Evolutionary conservation across 2,888 invertebrate genomes (phyloP), one percentile per base, ranked within the genome.

Genomic region (Spisula solida): DNA sequence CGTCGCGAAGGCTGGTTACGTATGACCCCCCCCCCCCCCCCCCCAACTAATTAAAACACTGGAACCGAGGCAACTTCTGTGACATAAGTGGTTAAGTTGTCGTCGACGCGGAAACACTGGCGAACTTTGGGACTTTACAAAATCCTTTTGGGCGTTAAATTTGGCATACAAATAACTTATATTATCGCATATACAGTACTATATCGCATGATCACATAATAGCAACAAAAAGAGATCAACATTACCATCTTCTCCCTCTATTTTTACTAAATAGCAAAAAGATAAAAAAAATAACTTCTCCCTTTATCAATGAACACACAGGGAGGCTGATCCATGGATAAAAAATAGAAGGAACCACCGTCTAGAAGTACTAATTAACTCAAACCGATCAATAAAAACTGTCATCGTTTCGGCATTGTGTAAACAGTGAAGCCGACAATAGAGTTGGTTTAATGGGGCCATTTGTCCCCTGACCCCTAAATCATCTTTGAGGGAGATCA

Each of bases 381-480:
- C 31, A 31, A 16, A 31, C 18, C 75, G 34, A 75, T 75, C 75
- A 75, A 75, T 75, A 31, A 31, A 75, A 14, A 31, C 25, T 75
- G 75, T 75, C 75, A 75, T 75, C 25, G 41, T 75, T 75, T 75
- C 34, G 1, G 34, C 75, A 75, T 75, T 75, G 75, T 34, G 34
- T 75, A 75, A 75, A 75, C 75, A 75, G 14, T 31, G 34, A 31
- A 75, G 31, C 31, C 75, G 75, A 75, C 31, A 75, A 75, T 75
- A 75, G 75, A 75, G 16, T 14, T 75, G 14, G 75, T 75, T 75
- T 75, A 75, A 75, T 75, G 75, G 75, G 75, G 75, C 75, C 34
- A 75, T 75, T 31, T 75, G 75, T 70, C 75, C 75, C 34, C 34
- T 34, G 12, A 34, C 31, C 75, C 60, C 75, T 75, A 31, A 34